Base-by-base conservation (phyloP, 2,888 invertebrate species). In the Cremastobaeus sp. region DNA sequence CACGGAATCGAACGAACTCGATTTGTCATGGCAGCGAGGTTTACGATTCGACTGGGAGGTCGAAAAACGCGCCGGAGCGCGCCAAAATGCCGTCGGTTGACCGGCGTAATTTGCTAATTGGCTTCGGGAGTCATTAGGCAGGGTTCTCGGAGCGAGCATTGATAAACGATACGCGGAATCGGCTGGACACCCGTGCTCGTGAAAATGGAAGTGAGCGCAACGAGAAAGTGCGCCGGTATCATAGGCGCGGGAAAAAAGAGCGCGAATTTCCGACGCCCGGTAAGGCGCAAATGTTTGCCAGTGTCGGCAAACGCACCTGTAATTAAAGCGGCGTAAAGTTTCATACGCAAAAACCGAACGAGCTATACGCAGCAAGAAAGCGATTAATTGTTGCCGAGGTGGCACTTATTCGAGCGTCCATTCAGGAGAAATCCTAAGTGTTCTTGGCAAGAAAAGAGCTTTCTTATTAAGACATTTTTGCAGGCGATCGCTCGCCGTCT, bases 311-410 rank as follows among this genome's bases (percentile, higher is more conserved):
- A 34, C 54, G 60, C 55, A 66, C 70, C 74, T 74, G 48, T 74
- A 74, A 74, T 74, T 70, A 74, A 57, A 70, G 14, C 62, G 70
- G 35, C 66, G 62, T 70, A 70, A 74, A 74, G 37, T 70, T 62
- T 39, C 62, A 35, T 62, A 70, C 59, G 66, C 65, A 74, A 74
- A 74, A 75, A 75, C 48, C 15, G 6, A 45, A 32, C 50, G 55
- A 28, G 43, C 55, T 52, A 32, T 39, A 39, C 41, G 14, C 21
- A 55, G 54, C 57, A 75, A 68, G 52, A 70, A 75, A 43, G 54
- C 57, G 55, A 68, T 68, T 71, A 59, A 64, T 65, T 59, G 57
- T 17, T 28, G 28, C 50, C 11, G 15, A 64, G 70, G 64, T 57
- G 70, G 43, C 57, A 37, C 64, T 60, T 69, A 69, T 47, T 52